A percentile compares a stretch with the other conserved stretches of the same genome.
These are phyloP conservation scores for Epirrhoe alternata DNA, from an alignment of 2,888 invertebrate genomes.

Conservation along the genomic window DNA sequence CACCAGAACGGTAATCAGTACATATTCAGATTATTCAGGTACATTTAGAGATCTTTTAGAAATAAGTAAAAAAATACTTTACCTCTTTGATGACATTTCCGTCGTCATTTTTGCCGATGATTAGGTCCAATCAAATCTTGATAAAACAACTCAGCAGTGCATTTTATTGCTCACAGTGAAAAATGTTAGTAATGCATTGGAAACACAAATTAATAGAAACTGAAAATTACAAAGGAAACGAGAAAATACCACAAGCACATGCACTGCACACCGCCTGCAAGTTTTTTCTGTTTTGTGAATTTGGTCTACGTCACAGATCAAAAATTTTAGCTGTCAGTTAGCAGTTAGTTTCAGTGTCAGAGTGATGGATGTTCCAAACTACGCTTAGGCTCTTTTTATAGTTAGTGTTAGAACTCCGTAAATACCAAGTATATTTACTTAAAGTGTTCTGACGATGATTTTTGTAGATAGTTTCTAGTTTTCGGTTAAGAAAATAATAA, in stretches of 20 bases:
- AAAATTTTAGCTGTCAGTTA: slow-evolving; percentile 21
- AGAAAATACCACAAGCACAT: slow-evolving; percentile 47
- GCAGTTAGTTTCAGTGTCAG: slow-evolving; percentile 45
- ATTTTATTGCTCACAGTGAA: slow-evolving; percentile 48
- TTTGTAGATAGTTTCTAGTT: too few relatives aligned
- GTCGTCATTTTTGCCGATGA: slow-evolving; percentile 73
- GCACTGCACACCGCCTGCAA: slow-evolving; percentile 42
- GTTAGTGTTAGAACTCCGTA: neutral
- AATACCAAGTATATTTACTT: too few relatives aligned
- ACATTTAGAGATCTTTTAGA: slow-evolving; percentile 9
- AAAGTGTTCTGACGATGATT: too few relatives aligned
- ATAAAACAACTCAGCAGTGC: slow-evolving; percentile 58
- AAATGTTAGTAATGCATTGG: slow-evolving; percentile 19
- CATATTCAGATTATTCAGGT: slow-evolving; percentile 5
- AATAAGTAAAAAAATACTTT: slow-evolving; percentile 50
- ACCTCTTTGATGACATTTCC: slow-evolving; percentile 82
- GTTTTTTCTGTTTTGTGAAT: slow-evolving; percentile 38
- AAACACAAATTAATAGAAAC: slow-evolving; percentile 16
- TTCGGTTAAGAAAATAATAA: too few relatives aligned
- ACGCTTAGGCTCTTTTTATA: neutral
- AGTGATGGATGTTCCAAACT: neutral
- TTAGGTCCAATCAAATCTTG: slow-evolving; percentile 52
- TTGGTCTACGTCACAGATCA: slow-evolving; percentile 40
- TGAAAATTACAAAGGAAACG: slow-evolving; percentile 44
- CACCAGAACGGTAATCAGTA: slow-evolving; percentile 29